Evolutionary conservation across 1,140 invertebrate species (phyloP), one percentile per base, ranked within the genome.

Genomic region (Drosophila orosa): DNA sequence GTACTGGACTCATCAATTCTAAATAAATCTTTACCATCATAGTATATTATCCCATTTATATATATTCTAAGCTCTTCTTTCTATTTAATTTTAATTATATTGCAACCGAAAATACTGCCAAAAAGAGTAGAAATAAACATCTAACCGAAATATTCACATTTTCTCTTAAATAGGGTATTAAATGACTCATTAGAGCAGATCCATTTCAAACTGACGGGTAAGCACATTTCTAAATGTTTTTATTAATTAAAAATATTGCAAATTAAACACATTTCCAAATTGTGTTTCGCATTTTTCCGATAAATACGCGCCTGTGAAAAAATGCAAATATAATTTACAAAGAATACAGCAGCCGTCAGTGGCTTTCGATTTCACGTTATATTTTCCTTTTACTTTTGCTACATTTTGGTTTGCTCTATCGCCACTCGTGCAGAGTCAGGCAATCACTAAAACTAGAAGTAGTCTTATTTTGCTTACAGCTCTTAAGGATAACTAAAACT

Each of bases 201-300:
- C 0, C 19, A 13, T 33, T 47, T 19, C 19, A 39, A 47, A 39
- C 45, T 81, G 82, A 78, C 45, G 67, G 83, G n/a, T 50, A 39
- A 87, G 82, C 82, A 78, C 25, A 65, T 78, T 82, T 87, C 82
- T 87, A 85, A 86, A 82, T 85, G 83, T 37, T 75, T 85, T 85
- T 87, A 82, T 87, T 85, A 87, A 85, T 87, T 85, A 85, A 86
- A 83, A 82, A 85, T 81, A 63, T 63, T 78, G 82, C 82, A 71
- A 66, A 85, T 85, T 85, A 77, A 80, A 84, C 80, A 82, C 78
- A 87, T 87, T 85, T 82, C 24, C 58, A 81, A 81, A 85, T 78
- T 83, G 69, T 62, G 45, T 61, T 79, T 74, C 66, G 69, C 80
- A 83, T 75, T 84, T 83, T 71, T 60, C 44, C 52, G 60, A 73